Conservation (phyloP, 64 coral and sea anemone genomes). For the Catalaphyllia jardinei region DNA sequence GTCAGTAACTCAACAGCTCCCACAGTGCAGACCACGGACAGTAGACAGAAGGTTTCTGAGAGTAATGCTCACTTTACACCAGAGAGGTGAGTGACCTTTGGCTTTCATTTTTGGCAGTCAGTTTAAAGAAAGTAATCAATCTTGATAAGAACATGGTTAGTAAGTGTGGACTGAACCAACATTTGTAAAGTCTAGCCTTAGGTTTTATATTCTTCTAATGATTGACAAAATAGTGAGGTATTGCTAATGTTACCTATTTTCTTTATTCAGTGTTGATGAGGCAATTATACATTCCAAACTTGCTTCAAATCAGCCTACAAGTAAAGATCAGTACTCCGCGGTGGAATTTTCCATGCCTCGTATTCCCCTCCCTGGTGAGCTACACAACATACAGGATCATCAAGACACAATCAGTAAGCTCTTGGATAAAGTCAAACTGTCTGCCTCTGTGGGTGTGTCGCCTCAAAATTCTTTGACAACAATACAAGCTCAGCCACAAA, state of each 20-base stretch:
- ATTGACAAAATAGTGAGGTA: neutral
- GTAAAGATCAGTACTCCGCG: constrained; percentile 35
- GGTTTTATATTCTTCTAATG: too few species aligned
- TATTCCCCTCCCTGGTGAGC: constrained; percentile 70
- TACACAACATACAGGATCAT: constrained; percentile 13
- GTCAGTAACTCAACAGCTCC: constrained; percentile 2
- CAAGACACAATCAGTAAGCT: constrained; percentile 74
- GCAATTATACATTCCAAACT: constrained; percentile 92
- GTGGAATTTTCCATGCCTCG: constrained; percentile 60
- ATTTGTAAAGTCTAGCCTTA: too few species aligned
- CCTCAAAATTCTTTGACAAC: constrained; percentile 49
- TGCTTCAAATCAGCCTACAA: constrained; percentile 54
- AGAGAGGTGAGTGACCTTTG: constrained; percentile 44
- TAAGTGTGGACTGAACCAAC: too few species aligned
- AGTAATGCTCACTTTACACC: constrained; percentile 26
- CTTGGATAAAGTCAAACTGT: constrained; percentile 64
- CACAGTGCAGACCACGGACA: neutral
- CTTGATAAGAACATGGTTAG: neutral
- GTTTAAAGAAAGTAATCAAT: neutral
- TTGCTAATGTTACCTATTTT: neutral
- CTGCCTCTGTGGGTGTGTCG: constrained; percentile 1
- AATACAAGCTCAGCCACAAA: constrained; percentile 70
- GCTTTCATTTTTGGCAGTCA: neutral
- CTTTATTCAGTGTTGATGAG: constrained; percentile 69
- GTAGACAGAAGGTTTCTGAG: constrained; percentile 29